Evolutionary conservation across 2,888 invertebrate species (phyloP).

Genomic region (Ariolimax columbianus): DNA sequence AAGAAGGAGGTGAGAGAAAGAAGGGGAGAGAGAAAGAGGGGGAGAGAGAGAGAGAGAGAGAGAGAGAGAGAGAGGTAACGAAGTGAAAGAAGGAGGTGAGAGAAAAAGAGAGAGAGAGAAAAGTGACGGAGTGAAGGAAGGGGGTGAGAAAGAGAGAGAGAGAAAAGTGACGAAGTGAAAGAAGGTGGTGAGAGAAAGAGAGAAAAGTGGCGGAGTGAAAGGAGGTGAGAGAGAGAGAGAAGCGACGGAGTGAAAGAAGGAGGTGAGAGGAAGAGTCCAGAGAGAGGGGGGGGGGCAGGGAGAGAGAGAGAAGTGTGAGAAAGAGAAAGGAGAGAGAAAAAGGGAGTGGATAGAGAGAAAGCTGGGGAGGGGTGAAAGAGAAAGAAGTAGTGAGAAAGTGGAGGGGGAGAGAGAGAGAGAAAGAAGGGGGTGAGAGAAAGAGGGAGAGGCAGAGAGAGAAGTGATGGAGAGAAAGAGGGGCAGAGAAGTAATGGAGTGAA

Average conservation of each 20-base stretch:
- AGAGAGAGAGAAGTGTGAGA: too few relatives aligned
- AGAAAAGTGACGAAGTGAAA: too few relatives aligned
- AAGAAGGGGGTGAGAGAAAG: too few relatives aligned
- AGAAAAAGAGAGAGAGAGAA: background rate
- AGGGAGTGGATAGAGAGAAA: too few relatives aligned
- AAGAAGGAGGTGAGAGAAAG: slow-evolving; percentile 3
- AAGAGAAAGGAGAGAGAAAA: too few relatives aligned
- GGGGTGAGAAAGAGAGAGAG: too few relatives aligned
- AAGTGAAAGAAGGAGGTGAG: background rate
- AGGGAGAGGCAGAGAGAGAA: too few relatives aligned
- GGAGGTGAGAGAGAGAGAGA: slow-evolving; percentile 12
- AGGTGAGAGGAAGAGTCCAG: background rate
- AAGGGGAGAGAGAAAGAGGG: slow-evolving; percentile 22
- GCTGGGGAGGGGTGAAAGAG: background rate
- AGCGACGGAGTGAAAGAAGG: background rate
- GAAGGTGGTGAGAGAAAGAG: too few relatives aligned
- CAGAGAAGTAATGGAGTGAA: background rate
- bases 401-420: slow-evolving; percentile 7
- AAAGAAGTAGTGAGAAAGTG: slow-evolving; percentile 14
- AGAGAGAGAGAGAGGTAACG: slow-evolving; percentile 14
- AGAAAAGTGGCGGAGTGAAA: too few relatives aligned
- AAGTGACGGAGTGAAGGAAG: too few relatives aligned
- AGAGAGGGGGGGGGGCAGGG: background rate
- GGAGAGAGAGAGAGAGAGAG: slow-evolving; percentile 33
- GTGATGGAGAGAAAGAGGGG: background rate